Evolutionary conservation across 1,140 invertebrate genomes (phyloP), one percentile per base, ranked within the genome.

Genomic region (Musca domestica): DNA sequence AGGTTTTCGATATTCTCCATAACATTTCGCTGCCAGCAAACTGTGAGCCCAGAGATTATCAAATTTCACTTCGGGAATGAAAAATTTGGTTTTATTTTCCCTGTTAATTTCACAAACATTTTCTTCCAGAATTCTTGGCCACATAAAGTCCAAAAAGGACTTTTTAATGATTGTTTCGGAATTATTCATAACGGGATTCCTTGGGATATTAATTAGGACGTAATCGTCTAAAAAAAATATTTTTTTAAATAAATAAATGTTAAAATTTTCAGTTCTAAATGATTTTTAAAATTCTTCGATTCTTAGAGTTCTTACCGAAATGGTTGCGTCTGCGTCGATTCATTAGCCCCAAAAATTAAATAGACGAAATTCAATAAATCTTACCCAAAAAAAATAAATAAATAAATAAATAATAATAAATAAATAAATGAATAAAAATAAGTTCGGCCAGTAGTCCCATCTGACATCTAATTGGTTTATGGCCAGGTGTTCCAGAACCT

Each of bases 81-180:
- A 79, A 7, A 47, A 72, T 9, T 66, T 34, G 0, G 15, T 46
- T 1, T 1, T 17, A 0, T 64, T 4, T n/a, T 69, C 54, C 34
- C 70, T 77, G 22, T 63, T 22, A 19, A 74, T 67, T 17, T 68
- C 71, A 22, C 77, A 79, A 9, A 54, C 46, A 67, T 79, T 79
- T 6, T 77, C 71, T 3, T 76, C 69, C 9, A 79, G 56, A 47
- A 79, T 73, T 17, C 73, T 56, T 0, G 77, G 77, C 77, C 77
- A 79, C 5, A 79, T 67, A 2, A 68, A 67, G 4, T 79, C 74
- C n/a, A 76, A 75, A 34, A 79, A 79, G 1, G 71, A 66, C 6
- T 48, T 68, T 12, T 64, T 69, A 65, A 69, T 69, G 1, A 0
- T 34, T n/a, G 34, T 7, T 20, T 54, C 9, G 22, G 17, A 64